Base-by-base conservation (phyloP, 2,113 vertebrate species). In the Antechinus stuartii region DNA sequence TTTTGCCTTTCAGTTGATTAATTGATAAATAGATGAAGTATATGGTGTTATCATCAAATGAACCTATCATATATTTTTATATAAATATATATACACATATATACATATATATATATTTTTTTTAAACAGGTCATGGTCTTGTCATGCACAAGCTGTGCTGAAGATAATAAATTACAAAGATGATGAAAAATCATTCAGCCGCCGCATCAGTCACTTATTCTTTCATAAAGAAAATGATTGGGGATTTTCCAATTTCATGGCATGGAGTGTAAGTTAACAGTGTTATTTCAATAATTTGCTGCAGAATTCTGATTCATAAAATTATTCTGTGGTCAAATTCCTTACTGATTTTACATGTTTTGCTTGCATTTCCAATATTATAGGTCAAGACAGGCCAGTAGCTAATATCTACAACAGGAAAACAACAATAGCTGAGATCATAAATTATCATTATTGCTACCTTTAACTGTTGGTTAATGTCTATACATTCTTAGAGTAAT, bases 161-260 rank as follows among this genome's bases (percentile, higher is more conserved):
- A 99, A 99, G 98, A 99, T 99, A 97, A 99, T 99, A 98, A 99
- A 99, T 98, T 99, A 99, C 98, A 99, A 99, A 98, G 99, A 99
- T 0, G 99, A 99, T 2, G 99, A 99, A 96, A 99, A 99, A 98
- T 99, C 99, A 0, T 99, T 99, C 98, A 99, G 99, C 98, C 99
- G 99, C 93, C 99, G 99, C 52, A 99, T 99, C 98, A 99, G 99
- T 97, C 99, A 99, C 97, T 98, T 99, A 94, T 99, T 99, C 98
- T 99, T 99, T 99, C 99, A 99, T 98, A 99, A 99, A 98, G 99
- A 99, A 97, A 99, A 99, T 16, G 99, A 99, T 93, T 99, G 99
- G 99, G 99, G 99, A 94, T 99, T 99, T 98, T 99, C 99, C 97
- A 99, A 99, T 98, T 99, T 99, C 97, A 99, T 99, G 99, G 99